Conservation (phyloP, 2,797 vertebrate species). For the Enteromius paludinosus region DNA sequence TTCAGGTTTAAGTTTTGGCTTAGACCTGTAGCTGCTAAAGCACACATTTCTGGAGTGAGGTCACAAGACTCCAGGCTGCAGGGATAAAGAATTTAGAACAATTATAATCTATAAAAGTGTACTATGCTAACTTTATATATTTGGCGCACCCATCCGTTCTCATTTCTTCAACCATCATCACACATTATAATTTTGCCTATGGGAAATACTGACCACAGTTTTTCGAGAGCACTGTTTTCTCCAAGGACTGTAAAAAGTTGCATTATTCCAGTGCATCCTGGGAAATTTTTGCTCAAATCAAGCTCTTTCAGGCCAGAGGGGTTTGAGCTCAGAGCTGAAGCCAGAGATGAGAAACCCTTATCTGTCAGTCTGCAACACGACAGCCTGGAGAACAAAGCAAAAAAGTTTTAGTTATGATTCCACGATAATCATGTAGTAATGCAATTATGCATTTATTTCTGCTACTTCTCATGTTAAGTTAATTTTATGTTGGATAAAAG, state of each 20-base stretch:
- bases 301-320: slow-evolving; percentile 43
- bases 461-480: background rate
- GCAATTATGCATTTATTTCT: background rate
- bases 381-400: slow-evolving; percentile 39
- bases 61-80: slow-evolving; percentile 42
- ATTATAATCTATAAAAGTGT: background rate
- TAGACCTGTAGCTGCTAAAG: slow-evolving; percentile 11
- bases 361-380: slow-evolving; percentile 40
- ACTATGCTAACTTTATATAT: background rate
- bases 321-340: slow-evolving; percentile 22
- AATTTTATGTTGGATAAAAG: background rate
- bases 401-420: background rate
- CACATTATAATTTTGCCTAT: background rate
- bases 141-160: background rate
- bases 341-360: slow-evolving; percentile 39
- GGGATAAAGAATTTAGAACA: background rate
- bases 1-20: slow-evolving; percentile 18
- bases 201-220: slow-evolving; percentile 29
- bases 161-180: background rate
- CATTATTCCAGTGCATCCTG: slow-evolving; percentile 7
- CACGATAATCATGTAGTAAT: background rate
- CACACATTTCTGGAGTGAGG: slow-evolving; percentile 31
- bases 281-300: slow-evolving; percentile 47
- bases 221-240: slow-evolving; percentile 27
- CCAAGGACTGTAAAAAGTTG: slow-evolving; percentile 34